Percentiles rank a stretch among this genome's conserved stretches.
Evolutionary conservation across 2,888 invertebrate genomes (phyloP).

Genomic region (Ganaspis brasiliensis): DNA sequence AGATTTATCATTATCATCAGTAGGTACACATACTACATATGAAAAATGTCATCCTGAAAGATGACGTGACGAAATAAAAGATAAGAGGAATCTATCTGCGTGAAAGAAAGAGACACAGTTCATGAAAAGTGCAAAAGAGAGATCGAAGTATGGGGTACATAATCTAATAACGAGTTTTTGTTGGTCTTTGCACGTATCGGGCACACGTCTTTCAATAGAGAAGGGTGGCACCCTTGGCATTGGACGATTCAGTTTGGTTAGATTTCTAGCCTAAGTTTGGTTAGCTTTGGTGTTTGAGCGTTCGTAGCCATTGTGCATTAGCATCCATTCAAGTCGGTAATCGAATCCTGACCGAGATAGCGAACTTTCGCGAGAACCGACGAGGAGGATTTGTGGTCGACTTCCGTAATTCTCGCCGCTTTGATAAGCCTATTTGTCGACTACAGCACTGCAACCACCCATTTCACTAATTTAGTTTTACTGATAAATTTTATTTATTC

Average conservation of each 20-base stretch:
- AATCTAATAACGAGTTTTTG: conserved; percentile 80
- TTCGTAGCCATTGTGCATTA: conserved; percentile 78
- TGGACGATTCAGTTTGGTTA: conserved; percentile 67
- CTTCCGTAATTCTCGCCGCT: conserved; percentile 67
- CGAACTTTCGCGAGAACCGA: conserved; percentile 67
- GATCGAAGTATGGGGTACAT: conserved; percentile 66
- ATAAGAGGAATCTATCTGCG: conserved; percentile 25
- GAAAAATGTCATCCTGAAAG: neutral
- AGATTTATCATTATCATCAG: too few relatives aligned
- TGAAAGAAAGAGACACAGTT: conserved; percentile 6
- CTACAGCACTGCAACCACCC: neutral
- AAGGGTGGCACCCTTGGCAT: conserved; percentile 66
- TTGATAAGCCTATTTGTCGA: conserved; percentile 51
- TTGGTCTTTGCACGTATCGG: conserved; percentile 70
- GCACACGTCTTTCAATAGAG: conserved; percentile 72
- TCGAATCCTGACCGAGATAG: conserved; percentile 75
- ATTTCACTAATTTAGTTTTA: neutral
- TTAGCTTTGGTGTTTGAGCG: conserved; percentile 49
- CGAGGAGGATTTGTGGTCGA: conserved; percentile 77
- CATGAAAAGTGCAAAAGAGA: conserved; percentile 51
- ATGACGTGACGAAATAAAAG: neutral
- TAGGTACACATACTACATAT: too few relatives aligned
- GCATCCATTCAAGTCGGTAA: conserved; percentile 80
- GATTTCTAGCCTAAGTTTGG: conserved; percentile 57
- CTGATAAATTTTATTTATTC: neutral